Evolutionary conservation across 2,113 vertebrate genomes (phyloP), one percentile per base, ranked within the genome.

Genomic region (Neopipo cinnamomea): DNA sequence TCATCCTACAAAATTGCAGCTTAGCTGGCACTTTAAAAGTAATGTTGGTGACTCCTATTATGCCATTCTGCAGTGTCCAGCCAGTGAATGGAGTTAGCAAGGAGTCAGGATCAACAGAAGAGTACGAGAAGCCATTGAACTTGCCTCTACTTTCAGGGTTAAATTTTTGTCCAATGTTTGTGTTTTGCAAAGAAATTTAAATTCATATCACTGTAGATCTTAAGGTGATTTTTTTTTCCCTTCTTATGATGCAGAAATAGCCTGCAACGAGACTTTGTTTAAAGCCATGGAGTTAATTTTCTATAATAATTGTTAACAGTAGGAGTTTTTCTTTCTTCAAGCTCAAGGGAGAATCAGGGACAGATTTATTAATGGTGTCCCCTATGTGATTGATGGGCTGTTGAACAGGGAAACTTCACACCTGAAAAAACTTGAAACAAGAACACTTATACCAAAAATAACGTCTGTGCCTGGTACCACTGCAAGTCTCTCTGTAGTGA

Each of bases 341-440:
- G 83, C 96, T 95, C 96, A 93, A 92, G 95, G 96, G 96, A 96
- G 70, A 92, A 91, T 73, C 58, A 73, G 2, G 16, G 95, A 95
- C 96, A 93, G 96, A 90, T 96, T 96, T 96, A 97, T 97, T 95
- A 94, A 97, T 97, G 92, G 80, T 94, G 88, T 95, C 91, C 88
- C 56, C 61, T 56, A 3, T 23, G 83, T 96, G 96, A 96, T 89
- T 96, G 96, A 97, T 97, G 88, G 79, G 88, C 90, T 97, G 95
- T 87, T 53, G 2, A 96, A 94, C n/a, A n/a, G 76, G 56, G 66
- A 95, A 94, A 96, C 92, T 95, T 95, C 92, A 96, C 93, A 96
- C 93, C 92, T 96, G 96, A 96, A 96, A 92, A 92, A 96, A 66
- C 83, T 68, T 96, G 88, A 92, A 97, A 91, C 83, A 96, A 97